Base-by-base conservation (phyloP, 2,797 vertebrate species). In the Phalloptychus januarius region DNA sequence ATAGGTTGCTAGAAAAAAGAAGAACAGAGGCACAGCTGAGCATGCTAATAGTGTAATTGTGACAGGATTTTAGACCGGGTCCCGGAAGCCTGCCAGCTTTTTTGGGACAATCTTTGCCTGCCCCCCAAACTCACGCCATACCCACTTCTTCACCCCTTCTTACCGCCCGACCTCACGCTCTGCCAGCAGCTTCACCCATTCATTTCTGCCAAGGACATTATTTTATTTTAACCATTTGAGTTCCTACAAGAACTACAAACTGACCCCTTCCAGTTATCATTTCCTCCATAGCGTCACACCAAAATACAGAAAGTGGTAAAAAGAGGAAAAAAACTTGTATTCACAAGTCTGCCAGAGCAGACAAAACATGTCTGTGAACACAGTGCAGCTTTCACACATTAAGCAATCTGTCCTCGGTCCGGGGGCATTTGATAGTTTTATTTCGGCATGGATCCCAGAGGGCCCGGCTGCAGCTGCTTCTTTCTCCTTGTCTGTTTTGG, bases 21-120 rank as follows among this genome's bases (percentile, higher is more conserved):
- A 85, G 92, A 93, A 88, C 91, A 91, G 87, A 83, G 83, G 86
- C 90, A 90, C 90, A 91, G 91, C 90, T 89, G 92, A 92, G 92
- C 93, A 94, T 94, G 93, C 93, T 94, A 94, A 95, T 94, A 90
- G 92, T 92, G 87, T 82, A 91, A 94, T 91, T 94, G 94, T 93
- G 86, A 88, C 76, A 75, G 86, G 90, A 84, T 92, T 93, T 91
- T 78, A 89, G 83, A 83, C 38, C 25, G 79, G 79, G 87, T 83
- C 79, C 86, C 85, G 77, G 89, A 92, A 88, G 80, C 87, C 78
- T 20, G 80, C 85, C 86, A 86, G 83, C 82, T 79, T 72, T 85
- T 90, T 85, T 15, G 40, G 63, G 78, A 81, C 81, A 77, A 48
- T 74, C 83, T 82, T 76, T 84, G 79, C 79, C 45, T 20, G 33